Base-by-base conservation (phyloP, 1,140 invertebrate genomes). In the Ceratosolen solmsi region DNA sequence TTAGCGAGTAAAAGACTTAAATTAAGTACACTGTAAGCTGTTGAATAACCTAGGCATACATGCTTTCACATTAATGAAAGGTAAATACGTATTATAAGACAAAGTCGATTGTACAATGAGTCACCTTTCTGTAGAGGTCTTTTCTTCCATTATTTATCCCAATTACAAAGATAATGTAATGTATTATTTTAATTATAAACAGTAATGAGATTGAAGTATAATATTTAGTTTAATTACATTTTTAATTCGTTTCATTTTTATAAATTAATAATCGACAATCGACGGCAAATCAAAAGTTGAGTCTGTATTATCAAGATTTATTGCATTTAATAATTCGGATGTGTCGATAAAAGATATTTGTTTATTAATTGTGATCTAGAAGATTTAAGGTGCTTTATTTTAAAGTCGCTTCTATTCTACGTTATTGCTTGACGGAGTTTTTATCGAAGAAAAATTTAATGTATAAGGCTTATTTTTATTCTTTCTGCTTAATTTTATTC, bases 1-100 rank as follows among this genome's bases (percentile, higher is more conserved):
- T 54, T 3, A 73, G 13, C 46, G 13, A 36, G 11, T 17, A 20
- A 22, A 7, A n/a, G 54, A 22, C 46, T 77, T 65, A 7, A n/a
- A 77, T 49, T 68, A 68, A 68, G 41, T 68, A 77, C 20, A 25
- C 60, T 65, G 58, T 46, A 51, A 13, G 22, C 11, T 51, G 22
- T 33, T 77, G 33, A 60, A 76, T 76, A 75, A 75, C n/a, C 33
- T 27, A 60, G 51, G 9, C 27, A 75, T 58, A 49, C 8, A 9
- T 68, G 13, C 75, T 77, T 41, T 77, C 41, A 36, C 30, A n/a
- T 41, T 63, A 49, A 77, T 77, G 58, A 77, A 77, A 77, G 38
- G 51, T 77, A 77, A 77, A 77, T 77, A 36, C 38, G 25, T 77
- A 77, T 68, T 54, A 68, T 36, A 9, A 68, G 41, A 33, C 41